Evolutionary conservation across 2,797 vertebrate species (phyloP).

Genomic region (Synanceia verrucosa): DNA sequence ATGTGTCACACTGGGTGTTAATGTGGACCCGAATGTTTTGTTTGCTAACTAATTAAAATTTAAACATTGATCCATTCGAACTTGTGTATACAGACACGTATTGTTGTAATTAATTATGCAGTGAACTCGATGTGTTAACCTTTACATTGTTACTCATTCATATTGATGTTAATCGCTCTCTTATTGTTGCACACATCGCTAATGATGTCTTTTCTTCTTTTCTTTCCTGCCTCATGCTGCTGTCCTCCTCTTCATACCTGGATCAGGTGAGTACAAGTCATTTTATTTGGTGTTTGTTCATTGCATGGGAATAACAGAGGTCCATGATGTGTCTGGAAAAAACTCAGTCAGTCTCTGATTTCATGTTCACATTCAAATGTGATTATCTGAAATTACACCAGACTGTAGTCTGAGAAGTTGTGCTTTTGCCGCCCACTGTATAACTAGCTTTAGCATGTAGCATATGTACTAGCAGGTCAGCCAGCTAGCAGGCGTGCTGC

Average conservation of each 20-base stretch:
- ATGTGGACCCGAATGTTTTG: not conserved
- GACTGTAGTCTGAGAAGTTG: too few relatives aligned
- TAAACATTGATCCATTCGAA: not conserved
- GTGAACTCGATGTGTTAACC: not conserved
- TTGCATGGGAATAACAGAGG: not conserved
- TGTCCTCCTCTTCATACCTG: not conserved
- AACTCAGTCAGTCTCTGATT: too few relatives aligned
- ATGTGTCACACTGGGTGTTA: not conserved
- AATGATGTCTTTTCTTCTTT: not conserved
- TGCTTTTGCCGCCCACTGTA: too few relatives aligned
- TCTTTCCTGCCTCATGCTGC: conserved; percentile 9
- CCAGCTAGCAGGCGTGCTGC: too few relatives aligned
- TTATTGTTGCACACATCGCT: not conserved
- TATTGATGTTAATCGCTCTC: not conserved
- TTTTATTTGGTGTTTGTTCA: not conserved
- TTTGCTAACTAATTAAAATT: not conserved
- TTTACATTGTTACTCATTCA: not conserved
- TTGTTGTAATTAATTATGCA: not conserved
- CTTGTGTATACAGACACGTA: not conserved
- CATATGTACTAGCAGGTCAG: too few relatives aligned
- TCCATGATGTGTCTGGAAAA: not conserved
- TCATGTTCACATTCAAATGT: not conserved
- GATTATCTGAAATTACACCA: not conserved
- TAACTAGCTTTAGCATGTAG: too few relatives aligned
- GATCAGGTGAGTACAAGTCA: conserved; percentile 70